Conservation (phyloP, 2,888 invertebrate genomes). For the Netelia virgata region DNA sequence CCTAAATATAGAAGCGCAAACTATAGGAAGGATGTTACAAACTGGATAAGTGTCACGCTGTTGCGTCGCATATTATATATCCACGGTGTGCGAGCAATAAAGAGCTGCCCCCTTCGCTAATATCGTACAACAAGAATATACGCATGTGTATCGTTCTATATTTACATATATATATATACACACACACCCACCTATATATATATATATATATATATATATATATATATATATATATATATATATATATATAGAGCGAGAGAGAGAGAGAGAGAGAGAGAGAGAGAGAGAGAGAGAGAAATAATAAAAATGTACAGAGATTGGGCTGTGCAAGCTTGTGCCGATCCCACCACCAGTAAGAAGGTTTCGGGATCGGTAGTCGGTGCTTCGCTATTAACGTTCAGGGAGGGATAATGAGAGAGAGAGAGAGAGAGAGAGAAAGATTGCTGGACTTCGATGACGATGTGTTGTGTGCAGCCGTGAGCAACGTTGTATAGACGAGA, state of each 20-base stretch:
- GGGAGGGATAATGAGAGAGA: not conserved
- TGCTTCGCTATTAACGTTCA: not conserved
- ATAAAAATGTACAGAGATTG: not conserved
- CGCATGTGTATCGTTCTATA: not conserved
- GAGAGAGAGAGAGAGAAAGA: not conserved
- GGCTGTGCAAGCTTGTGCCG: not conserved
- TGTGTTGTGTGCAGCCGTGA: slow-evolving; percentile 16
- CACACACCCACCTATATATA: not conserved
- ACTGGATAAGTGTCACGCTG: slow-evolving; percentile 76
- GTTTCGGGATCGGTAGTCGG: slow-evolving; percentile 27
- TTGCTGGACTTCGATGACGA: slow-evolving; percentile 7
- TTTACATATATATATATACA: not conserved
- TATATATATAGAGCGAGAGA: no score
- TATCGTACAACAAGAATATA: slow-evolving; percentile 47
- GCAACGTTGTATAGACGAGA: slow-evolving; percentile 16
- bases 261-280: no score
- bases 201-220: not conserved
- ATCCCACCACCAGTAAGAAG: slow-evolving; percentile 38
- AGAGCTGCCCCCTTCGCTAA: slow-evolving; percentile 61
- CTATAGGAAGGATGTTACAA: slow-evolving; percentile 77
- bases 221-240: not conserved
- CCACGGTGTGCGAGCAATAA: slow-evolving; percentile 66
- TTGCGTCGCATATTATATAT: slow-evolving; percentile 60
- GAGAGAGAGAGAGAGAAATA: no score
- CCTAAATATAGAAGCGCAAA: slow-evolving; percentile 67